These are phyloP conservation scores for Chloropsis hardwickii DNA, from an alignment of 2,113 vertebrate species.

Conservation along the genomic window DNA sequence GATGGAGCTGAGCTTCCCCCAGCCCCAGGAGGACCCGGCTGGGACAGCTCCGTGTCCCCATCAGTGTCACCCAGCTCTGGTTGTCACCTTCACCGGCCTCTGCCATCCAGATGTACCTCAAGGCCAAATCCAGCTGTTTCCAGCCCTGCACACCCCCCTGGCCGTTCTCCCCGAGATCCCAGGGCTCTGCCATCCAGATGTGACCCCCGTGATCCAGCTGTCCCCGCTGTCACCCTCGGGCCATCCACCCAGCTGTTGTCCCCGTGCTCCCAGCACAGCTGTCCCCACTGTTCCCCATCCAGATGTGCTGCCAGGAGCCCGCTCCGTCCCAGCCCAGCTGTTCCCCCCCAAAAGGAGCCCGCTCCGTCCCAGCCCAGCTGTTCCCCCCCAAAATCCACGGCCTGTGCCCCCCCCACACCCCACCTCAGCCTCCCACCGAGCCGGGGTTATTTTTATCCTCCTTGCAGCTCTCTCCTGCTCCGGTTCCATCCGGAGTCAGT, in stretches of 20 bases:
- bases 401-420: background rate
- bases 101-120: background rate
- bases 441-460: background rate
- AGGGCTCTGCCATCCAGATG: background rate
- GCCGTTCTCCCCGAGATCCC: background rate
- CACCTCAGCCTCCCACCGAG: background rate
- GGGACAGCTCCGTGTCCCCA: background rate
- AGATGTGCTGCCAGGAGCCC: background rate
- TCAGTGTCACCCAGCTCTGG: fast-evolving
- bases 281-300: background rate
- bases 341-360: background rate
- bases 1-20: fast-evolving
- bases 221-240: background rate
- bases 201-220: background rate
- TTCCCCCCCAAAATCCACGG: too few species aligned
- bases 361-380: background rate
- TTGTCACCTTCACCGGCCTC: fast-evolving
- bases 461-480: background rate
- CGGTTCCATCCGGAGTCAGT: background rate
- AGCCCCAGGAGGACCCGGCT: fast-evolving
- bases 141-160: background rate
- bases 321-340: background rate
- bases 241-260: background rate
- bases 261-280: background rate
- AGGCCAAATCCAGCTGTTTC: background rate